These are phyloP conservation scores for Rhinogobius similis DNA, from an alignment of 2,113 vertebrate genomes.

Conservation along the genomic window DNA sequence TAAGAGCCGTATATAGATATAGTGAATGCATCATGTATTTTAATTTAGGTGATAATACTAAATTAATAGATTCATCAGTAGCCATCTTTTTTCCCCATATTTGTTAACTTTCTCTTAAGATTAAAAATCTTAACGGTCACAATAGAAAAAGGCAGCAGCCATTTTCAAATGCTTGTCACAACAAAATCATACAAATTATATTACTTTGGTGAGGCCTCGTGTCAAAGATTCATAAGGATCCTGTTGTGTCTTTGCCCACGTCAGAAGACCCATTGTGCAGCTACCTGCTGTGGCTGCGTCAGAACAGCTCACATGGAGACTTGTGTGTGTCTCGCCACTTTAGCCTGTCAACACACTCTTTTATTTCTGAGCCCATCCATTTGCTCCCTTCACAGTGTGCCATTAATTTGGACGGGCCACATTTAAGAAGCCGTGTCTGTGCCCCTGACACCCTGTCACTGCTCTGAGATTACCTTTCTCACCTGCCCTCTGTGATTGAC, in stretches of 20 bases:
- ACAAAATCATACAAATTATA: constrained; percentile 15
- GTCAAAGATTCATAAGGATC: constrained; percentile 34
- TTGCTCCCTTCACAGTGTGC: constrained; percentile 50
- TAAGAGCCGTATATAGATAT: too few relatives aligned
- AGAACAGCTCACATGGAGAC: constrained; percentile 32
- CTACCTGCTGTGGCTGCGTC: constrained; percentile 28
- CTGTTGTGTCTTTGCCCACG: constrained; percentile 20
- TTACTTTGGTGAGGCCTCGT: constrained; percentile 17
- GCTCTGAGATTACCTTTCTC: constrained; percentile 52
- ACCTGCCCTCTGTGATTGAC: constrained; percentile 40
- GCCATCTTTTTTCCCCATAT: too few relatives aligned
- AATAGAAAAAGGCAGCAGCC: background rate
- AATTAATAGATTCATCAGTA: too few relatives aligned
- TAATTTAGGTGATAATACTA: too few relatives aligned
- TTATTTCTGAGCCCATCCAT: constrained; percentile 40
- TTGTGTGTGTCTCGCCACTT: constrained; percentile 41
- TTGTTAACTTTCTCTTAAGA: too few relatives aligned
- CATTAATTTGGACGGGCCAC: constrained; percentile 60
- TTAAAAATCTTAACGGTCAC: too few relatives aligned
- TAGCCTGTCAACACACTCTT: constrained; percentile 46
- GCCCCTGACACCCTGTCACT: constrained; percentile 67
- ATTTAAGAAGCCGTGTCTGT: constrained; percentile 67
- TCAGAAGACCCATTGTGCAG: constrained; percentile 20
- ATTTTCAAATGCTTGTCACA: background rate
- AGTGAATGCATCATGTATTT: too few relatives aligned